Conservation (phyloP, 2,797 vertebrate genomes). For the Hipposideros larvatus region DNA sequence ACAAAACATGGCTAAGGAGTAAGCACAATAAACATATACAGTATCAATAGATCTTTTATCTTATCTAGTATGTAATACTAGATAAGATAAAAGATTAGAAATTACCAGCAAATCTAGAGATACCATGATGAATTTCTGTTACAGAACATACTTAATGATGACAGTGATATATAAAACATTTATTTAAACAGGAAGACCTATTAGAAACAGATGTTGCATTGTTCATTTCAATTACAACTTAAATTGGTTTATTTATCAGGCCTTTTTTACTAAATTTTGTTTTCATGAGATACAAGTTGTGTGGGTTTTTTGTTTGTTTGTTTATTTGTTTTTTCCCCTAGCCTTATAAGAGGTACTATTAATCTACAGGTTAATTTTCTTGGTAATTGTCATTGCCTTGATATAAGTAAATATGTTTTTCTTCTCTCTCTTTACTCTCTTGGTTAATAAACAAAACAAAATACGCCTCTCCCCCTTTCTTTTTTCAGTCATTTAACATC, state of each 20-base stretch:
- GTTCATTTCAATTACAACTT: conserved; percentile 38
- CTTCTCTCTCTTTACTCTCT: neutral
- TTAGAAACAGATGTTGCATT: conserved; percentile 36
- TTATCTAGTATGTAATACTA: neutral
- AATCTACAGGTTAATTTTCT: neutral
- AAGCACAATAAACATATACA: neutral
- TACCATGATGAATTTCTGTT: neutral
- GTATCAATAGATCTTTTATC: no score
- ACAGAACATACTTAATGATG: neutral
- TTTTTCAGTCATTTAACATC: neutral
- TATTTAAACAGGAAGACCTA: conserved; percentile 7
- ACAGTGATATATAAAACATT: conserved; percentile 9
- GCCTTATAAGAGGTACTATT: neutral
- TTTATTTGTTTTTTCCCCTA: neutral
- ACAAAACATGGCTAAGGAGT: neutral
- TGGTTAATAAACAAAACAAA: neutral
- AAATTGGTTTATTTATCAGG: conserved; percentile 50
- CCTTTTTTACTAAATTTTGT: conserved; percentile 13
- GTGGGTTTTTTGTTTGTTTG: neutral
- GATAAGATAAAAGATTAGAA: conserved; percentile 13
- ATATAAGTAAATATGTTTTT: neutral
- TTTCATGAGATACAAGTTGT: neutral
- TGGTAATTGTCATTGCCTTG: neutral
- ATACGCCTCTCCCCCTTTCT: neutral
- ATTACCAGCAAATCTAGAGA: conserved; percentile 2